Base-by-base conservation (phyloP, 2,113 vertebrate species). In the Neogale vison region DNA sequence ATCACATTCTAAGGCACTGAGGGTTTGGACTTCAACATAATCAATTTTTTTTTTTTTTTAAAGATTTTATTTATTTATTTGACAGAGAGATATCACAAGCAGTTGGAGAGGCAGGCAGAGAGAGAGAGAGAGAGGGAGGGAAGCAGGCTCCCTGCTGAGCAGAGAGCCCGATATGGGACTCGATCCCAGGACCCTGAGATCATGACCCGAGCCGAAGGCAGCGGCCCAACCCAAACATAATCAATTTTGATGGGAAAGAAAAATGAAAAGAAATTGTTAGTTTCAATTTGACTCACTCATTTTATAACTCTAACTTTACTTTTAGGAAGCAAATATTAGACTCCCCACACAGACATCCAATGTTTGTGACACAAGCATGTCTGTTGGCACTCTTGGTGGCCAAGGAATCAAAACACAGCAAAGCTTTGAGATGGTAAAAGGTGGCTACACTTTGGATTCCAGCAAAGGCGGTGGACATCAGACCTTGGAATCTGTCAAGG, bases 241-340 rank as follows among this genome's bases (percentile, higher is more conserved):
- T 31, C 57, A 26, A 77, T 63, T 94, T 55, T 42, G 17, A 31
- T 93, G 82, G 61, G n/a, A 84, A 42, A 55, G 17, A 95, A 20
- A 84, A 90, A 85, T 80, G 21, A 91, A 97, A 76, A 13, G 4
- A 20, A 86, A 80, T 2, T 42, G 13, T 76, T 82, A 26, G 5
- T 55, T 95, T 72, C 31, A 50, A 26, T 59, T 69, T 59, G 36
- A 89, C 65, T 90, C 42, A 26, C 71, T 90, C 7, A 76, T 52
- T 63, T 92, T 59, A 55, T 29, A 57, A 39, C n/a, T 84, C 39
- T 77, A 55, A 7, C 47, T 98, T 79, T 57, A 52, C 90, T 36
- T 93, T 97, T 89, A 99, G 99, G 99, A 99, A 96, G 98, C 99
- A 55, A 99, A 99, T 96, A 98, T 99, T 84, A 98, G 96, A 97